phyloP scores from a whole-genome alignment of 2,797 vertebrate species.

The Acrossocheilus fasciatus region DNA sequence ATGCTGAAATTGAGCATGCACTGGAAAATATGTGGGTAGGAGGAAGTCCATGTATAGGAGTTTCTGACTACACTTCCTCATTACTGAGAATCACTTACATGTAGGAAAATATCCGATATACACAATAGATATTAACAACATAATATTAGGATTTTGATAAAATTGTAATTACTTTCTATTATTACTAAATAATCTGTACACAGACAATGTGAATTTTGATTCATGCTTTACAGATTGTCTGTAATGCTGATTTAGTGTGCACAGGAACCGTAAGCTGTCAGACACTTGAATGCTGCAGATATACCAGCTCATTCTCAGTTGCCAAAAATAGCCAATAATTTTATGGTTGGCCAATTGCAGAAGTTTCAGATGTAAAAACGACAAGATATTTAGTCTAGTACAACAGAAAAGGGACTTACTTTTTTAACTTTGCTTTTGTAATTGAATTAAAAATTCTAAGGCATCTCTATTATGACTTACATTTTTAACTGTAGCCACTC shows the following conservation, averaged over 20 bases:
- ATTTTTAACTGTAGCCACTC: background rate
- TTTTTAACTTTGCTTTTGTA: background rate
- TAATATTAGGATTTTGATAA: background rate
- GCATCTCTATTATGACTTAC: background rate
- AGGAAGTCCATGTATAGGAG: constrained; percentile 14
- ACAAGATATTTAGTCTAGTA: background rate
- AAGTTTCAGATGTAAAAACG: constrained; percentile 33
- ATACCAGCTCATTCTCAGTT: background rate
- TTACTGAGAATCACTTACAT: constrained; percentile 23
- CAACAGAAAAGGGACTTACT: background rate
- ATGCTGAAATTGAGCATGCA: background rate
- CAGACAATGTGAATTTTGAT: background rate
- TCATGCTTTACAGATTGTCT: background rate
- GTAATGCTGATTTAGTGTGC: background rate
- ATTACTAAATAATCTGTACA: background rate
- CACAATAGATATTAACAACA: background rate
- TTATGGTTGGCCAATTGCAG: constrained; percentile 18
- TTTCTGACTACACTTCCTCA: constrained; percentile 54
- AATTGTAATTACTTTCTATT: background rate
- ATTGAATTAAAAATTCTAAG: background rate
- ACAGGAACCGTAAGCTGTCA: background rate
- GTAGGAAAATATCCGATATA: background rate
- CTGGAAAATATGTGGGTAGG: constrained; percentile 4
- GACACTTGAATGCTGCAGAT: background rate
- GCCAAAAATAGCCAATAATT: constrained; percentile 26